Evolutionary conservation across 2,113 vertebrate species (phyloP).

Genomic region (Rana temporaria): DNA sequence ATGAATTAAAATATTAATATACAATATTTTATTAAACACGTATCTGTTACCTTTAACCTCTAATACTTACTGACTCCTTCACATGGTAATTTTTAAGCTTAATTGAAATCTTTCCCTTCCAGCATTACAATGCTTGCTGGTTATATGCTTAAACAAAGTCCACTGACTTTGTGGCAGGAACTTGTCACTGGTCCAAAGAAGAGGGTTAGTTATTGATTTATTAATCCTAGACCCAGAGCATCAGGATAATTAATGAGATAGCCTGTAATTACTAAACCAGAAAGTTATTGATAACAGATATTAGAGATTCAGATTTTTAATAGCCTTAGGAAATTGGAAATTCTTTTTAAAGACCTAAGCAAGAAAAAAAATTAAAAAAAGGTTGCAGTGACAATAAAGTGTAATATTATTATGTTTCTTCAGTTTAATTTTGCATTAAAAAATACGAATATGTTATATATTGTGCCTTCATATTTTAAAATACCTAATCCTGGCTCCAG

Average conservation of each 20-base stretch:
- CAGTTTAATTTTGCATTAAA: no score
- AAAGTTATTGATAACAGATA: slow-evolving; percentile 47
- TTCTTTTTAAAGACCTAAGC: neutral
- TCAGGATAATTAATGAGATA: slow-evolving; percentile 39
- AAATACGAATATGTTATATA: no score
- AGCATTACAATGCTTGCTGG: neutral
- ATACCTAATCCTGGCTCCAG: no score
- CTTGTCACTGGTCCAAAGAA: slow-evolving; percentile 28
- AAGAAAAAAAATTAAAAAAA: no score
- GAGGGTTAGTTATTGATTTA: slow-evolving; percentile 26
- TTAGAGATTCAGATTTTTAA: slow-evolving; percentile 9
- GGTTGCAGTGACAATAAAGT: no score
- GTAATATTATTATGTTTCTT: no score
- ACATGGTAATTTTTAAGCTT: neutral
- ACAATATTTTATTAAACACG: neutral
- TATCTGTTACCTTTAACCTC: neutral
- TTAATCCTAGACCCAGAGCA: neutral
- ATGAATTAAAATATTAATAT: neutral
- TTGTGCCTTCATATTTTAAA: no score
- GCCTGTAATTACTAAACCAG: slow-evolving; percentile 21
- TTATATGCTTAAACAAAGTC: neutral
- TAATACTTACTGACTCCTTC: neutral
- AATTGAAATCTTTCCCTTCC: slow-evolving; percentile 13
- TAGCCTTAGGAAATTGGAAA: slow-evolving; percentile 35
- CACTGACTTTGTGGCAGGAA: neutral